phyloP scores from a whole-genome alignment of 2,888 invertebrate genomes.

The Drosophila atroscutellata region DNA sequence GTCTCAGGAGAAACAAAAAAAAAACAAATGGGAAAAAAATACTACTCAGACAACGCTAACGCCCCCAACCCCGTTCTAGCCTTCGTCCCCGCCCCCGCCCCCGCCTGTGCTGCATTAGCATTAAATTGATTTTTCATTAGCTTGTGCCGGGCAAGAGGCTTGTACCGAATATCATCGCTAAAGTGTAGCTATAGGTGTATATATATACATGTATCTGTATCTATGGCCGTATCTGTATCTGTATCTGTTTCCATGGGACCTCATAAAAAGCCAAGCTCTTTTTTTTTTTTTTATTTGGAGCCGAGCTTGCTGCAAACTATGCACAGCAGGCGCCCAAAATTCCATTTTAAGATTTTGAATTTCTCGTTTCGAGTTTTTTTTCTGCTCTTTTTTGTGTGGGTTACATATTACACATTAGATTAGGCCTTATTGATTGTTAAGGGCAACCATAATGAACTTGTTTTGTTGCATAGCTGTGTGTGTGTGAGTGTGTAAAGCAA shows the following conservation, averaged over 20 bases:
- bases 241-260: background rate
- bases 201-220: background rate
- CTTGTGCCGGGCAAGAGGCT: conserved; percentile 57
- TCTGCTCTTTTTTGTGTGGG: conserved; percentile 37
- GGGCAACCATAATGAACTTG: conserved; percentile 57
- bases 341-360: conserved; percentile 46
- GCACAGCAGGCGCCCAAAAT: conserved; percentile 59
- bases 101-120: conserved; percentile 49
- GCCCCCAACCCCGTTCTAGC: conserved; percentile 16
- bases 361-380: conserved; percentile 13
- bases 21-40: background rate
- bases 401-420: conserved; percentile 65
- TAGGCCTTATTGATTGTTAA: conserved; percentile 53
- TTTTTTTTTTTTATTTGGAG: conserved; percentile 14
- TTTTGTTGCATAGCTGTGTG: conserved; percentile 21
- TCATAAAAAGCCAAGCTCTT: conserved; percentile 42
- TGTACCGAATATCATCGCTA: conserved; percentile 36
- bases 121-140: conserved; percentile 73
- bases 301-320: conserved; percentile 54
- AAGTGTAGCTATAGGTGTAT: background rate
- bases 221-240: background rate
- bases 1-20: conserved; percentile 23
- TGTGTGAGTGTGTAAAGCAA: conserved; percentile 23
- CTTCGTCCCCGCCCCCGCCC: conserved; percentile 11
- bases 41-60: conserved; percentile 33